Evolutionary conservation across 1,140 invertebrate genomes (phyloP).

Genomic region (Pomacea maculata): DNA sequence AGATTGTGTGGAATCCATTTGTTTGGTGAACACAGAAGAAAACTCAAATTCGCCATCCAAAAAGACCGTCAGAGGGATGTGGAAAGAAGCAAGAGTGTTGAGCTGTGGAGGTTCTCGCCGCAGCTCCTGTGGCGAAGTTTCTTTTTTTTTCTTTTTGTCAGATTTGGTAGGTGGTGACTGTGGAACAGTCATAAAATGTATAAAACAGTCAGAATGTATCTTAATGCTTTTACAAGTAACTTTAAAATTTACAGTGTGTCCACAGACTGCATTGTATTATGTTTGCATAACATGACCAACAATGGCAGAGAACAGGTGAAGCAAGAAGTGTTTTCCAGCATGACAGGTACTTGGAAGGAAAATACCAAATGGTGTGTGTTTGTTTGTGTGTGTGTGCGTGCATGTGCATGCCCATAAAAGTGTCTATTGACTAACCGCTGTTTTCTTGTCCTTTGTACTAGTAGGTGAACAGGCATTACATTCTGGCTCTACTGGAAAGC

Average conservation of each 20-base stretch:
- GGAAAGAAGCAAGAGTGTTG: slow-evolving; percentile 54
- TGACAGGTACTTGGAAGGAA: neutral
- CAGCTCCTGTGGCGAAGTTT: slow-evolving; percentile 52
- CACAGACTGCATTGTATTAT: too few species aligned
- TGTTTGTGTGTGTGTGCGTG: slow-evolving; percentile 2
- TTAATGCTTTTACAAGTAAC: too few species aligned
- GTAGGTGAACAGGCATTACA: slow-evolving; percentile 20
- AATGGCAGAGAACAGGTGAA: too few species aligned
- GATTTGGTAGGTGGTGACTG: neutral
- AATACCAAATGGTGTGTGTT: neutral
- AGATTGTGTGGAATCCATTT: slow-evolving; percentile 37
- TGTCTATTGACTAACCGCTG: slow-evolving; percentile 21
- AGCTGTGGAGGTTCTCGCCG: slow-evolving; percentile 50
- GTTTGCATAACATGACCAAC: too few species aligned
- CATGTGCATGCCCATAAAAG: neutral
- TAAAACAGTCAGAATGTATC: too few species aligned
- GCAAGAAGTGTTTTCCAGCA: neutral
- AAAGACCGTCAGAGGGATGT: slow-evolving; percentile 55
- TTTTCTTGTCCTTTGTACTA: slow-evolving; percentile 34
- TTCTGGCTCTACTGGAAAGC: slow-evolving; percentile 40
- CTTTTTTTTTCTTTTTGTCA: slow-evolving; percentile 51
- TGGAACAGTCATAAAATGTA: neutral
- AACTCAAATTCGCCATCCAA: slow-evolving; percentile 56
- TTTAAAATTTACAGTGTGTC: too few species aligned
- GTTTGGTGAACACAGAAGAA: slow-evolving; percentile 42